Percentiles rank a stretch among this genome's conserved stretches.
These are phyloP conservation scores for Turritopsis rubra DNA, from an alignment of 30 jellyfish, hydroid and myxozoan species.

Conservation along the genomic window DNA sequence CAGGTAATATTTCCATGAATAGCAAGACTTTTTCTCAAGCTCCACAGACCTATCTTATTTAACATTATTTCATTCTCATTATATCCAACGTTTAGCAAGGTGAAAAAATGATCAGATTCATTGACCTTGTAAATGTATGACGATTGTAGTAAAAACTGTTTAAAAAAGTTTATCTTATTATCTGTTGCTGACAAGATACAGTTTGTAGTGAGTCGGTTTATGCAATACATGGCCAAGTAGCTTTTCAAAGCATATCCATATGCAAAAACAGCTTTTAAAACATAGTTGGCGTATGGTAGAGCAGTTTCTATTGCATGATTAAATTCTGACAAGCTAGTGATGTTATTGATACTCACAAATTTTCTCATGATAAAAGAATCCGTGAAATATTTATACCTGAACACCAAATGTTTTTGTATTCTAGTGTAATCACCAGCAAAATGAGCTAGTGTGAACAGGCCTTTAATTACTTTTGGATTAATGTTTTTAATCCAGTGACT, in stretches of 20 bases:
- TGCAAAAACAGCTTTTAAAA: background rate
- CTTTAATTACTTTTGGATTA: background rate
- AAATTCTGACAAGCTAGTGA: background rate
- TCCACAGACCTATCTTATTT: background rate
- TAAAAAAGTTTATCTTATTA: background rate
- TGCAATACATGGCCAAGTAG: background rate
- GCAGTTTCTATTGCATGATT: background rate
- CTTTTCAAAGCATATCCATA: background rate
- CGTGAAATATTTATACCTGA: background rate
- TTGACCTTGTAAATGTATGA: background rate
- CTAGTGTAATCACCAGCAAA: constrained; percentile 5
- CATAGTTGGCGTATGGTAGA: background rate
- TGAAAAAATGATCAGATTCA: background rate
- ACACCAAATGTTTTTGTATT: background rate
- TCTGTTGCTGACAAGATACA: background rate
- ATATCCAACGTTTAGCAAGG: background rate
- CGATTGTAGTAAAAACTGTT: background rate
- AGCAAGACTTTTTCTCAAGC: background rate
- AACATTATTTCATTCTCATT: background rate
- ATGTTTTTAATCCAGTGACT: constrained; percentile 20
- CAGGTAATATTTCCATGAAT: background rate
- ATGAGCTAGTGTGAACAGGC: background rate
- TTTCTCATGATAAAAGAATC: background rate
- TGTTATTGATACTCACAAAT: background rate
- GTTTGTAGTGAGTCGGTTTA: background rate